phyloP scores from a whole-genome alignment of 2,797 vertebrate species.

The Chromobotia macracanthus region DNA sequence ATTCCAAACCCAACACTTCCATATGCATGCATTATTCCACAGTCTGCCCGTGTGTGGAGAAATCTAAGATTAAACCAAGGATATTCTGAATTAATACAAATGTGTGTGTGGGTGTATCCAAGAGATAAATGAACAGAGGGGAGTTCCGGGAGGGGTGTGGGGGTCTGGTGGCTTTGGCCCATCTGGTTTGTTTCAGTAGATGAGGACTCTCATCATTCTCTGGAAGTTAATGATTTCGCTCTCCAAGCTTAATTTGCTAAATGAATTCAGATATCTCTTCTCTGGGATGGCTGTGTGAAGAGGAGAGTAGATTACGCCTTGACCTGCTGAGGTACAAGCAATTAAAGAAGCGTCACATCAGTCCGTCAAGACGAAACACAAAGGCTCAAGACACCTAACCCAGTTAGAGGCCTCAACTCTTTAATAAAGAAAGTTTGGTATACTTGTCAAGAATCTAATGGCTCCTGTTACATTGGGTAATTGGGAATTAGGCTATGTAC shows the following conservation, averaged over 20 bases:
- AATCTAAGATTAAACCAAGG: slow-evolving; percentile 28
- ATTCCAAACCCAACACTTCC: slow-evolving; percentile 56
- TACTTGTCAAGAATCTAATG: slow-evolving; percentile 76
- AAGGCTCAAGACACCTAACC: slow-evolving; percentile 76
- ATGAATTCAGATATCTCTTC: slow-evolving; percentile 62
- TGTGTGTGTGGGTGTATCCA: not conserved
- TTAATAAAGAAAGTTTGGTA: slow-evolving; percentile 74
- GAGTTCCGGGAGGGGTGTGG: not conserved
- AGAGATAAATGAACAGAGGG: slow-evolving; percentile 2
- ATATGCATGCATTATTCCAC: slow-evolving; percentile 12
- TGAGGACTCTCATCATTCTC: slow-evolving; percentile 20
- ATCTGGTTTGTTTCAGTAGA: slow-evolving; percentile 38
- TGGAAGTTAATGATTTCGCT: slow-evolving; percentile 50
- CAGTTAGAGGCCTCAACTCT: slow-evolving; percentile 71
- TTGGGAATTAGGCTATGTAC: slow-evolving; percentile 71
- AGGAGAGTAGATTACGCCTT: slow-evolving; percentile 59
- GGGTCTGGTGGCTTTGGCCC: slow-evolving; percentile 22
- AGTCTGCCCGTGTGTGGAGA: slow-evolving; percentile 10
- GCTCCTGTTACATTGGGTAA: slow-evolving; percentile 65
- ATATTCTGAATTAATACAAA: slow-evolving; percentile 39
- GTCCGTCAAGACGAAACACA: slow-evolving; percentile 67
- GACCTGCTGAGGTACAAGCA: slow-evolving; percentile 74
- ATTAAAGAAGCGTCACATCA: slow-evolving; percentile 69
- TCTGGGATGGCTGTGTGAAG: slow-evolving; percentile 56
- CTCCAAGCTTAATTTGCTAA: slow-evolving; percentile 67